These are phyloP conservation scores for Saturnia pavonia DNA, from an alignment of 2,888 invertebrate species.

Conservation along the genomic window DNA sequence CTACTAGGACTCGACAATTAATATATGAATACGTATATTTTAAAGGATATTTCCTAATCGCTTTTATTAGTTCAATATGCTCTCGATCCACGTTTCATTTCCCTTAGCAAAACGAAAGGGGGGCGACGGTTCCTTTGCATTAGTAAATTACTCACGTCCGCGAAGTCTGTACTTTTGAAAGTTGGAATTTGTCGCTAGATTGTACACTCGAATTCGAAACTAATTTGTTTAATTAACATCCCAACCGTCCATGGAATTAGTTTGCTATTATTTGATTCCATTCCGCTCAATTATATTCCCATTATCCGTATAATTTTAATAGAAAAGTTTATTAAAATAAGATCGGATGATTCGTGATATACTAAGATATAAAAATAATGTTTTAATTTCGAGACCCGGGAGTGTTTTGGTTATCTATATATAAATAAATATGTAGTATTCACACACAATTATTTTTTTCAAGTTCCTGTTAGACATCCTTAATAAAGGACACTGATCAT, in stretches of 20 bases:
- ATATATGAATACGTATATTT: no score
- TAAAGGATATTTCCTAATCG: no score
- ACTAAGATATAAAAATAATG: no score
- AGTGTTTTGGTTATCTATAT: no score
- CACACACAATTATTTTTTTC: no score
- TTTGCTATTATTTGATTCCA: constrained; percentile 18
- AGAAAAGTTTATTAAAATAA: background rate
- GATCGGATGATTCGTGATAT: background rate
- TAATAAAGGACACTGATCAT: no score
- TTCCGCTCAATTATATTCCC: constrained; percentile 15
- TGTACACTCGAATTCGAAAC: constrained; percentile 59
- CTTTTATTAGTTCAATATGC: constrained; percentile 22
- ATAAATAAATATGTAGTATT: no score
- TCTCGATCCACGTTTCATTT: constrained; percentile 49
- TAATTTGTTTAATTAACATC: constrained; percentile 70
- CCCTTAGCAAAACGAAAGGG: constrained; percentile 54
- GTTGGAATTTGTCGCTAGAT: constrained; percentile 73
- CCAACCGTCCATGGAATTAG: constrained; percentile 27
- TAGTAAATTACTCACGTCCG: constrained; percentile 80
- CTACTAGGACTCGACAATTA: no score
- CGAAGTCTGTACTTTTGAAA: constrained; percentile 66
- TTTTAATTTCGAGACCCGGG: no score
- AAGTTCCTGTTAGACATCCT: no score
- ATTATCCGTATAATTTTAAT: constrained; percentile 2
- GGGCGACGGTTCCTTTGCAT: constrained; percentile 64